These are phyloP conservation scores for Macrobrachium nipponense DNA, from an alignment of 1,140 invertebrate genomes.

Conservation along the genomic window DNA sequence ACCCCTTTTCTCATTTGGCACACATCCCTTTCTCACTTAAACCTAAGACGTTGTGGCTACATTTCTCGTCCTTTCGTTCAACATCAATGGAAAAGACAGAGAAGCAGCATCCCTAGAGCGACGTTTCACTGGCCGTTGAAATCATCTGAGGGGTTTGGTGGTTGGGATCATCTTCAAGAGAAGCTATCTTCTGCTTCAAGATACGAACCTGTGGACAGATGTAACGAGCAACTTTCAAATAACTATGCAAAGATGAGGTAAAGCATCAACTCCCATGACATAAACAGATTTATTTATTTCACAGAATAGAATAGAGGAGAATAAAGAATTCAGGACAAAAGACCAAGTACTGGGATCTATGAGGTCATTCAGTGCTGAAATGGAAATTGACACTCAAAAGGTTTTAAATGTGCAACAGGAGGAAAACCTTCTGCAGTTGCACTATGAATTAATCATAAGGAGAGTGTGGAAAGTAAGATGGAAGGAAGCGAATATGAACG, in stretches of 20 bases:
- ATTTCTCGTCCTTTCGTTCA: not conserved
- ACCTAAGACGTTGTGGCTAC: not conserved
- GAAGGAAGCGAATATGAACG: too few species aligned
- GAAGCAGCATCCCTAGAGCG: slow-evolving; percentile 28
- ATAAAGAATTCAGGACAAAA: too few species aligned
- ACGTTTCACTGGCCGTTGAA: slow-evolving; percentile 54
- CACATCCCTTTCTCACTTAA: not conserved
- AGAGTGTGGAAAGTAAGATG: too few species aligned
- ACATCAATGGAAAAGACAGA: not conserved
- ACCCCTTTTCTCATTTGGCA: too few species aligned
- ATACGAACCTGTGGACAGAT: slow-evolving; percentile 42
- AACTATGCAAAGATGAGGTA: not conserved
- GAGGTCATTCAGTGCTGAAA: not conserved
- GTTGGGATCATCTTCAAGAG: slow-evolving; percentile 27
- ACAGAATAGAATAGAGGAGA: too few species aligned
- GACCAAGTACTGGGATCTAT: too few species aligned
- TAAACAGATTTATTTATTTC: too few species aligned
- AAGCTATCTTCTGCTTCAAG: slow-evolving; percentile 42
- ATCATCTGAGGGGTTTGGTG: slow-evolving; percentile 48
- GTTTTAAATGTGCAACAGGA: too few species aligned
- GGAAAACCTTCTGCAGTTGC: too few species aligned
- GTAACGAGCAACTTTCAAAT: not conserved
- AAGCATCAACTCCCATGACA: not conserved
- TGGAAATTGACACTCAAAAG: not conserved
- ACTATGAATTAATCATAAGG: too few species aligned